Conservation (phyloP, 2,797 vertebrate genomes). For the Chrysocyon brachyurus region DNA sequence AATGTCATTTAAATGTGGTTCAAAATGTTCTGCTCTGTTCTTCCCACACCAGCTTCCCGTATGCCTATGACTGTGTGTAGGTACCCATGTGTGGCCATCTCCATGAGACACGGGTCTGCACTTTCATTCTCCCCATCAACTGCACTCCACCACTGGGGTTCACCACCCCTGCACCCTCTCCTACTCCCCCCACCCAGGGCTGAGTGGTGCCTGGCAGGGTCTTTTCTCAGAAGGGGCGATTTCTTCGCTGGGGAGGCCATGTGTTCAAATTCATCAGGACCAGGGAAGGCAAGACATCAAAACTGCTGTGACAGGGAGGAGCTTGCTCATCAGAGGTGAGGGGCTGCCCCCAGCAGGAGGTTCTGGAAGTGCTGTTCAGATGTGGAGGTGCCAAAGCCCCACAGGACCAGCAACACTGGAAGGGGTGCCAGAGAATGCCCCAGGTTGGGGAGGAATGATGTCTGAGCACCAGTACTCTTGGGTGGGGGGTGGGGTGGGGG, state of each 20-base stretch:
- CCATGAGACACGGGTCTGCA: rapidly evolving
- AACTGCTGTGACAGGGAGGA: not conserved
- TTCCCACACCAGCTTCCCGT: not conserved
- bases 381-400: not conserved
- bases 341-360: not conserved
- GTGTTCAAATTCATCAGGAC: not conserved
- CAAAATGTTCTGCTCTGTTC: not conserved
- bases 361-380: not conserved
- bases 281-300: not conserved
- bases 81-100: not conserved
- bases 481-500: no score
- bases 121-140: not conserved
- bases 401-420: no score
- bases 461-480: not conserved
- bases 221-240: not conserved
- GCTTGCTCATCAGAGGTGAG: not conserved
- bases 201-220: not conserved
- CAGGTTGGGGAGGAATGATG: rapidly evolving
- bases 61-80: not conserved
- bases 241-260: not conserved
- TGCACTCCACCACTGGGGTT: no score
- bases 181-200: no score
- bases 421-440: no score
- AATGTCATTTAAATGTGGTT: not conserved
- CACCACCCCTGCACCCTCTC: not conserved